These are phyloP conservation scores for Vespertilio murinus DNA, from an alignment of 2,797 vertebrate species.

Conservation along the genomic window DNA sequence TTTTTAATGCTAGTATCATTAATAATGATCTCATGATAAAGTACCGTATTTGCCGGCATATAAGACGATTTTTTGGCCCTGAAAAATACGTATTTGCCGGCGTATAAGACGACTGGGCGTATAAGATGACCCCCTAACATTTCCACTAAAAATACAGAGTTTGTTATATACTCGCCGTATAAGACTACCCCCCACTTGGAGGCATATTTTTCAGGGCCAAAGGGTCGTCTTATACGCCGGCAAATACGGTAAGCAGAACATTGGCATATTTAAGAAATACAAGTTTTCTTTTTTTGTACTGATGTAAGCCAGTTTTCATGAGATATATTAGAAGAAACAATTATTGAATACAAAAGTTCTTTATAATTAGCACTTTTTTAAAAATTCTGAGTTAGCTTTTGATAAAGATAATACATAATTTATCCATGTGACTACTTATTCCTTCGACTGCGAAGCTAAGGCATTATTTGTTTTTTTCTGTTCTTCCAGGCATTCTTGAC, in stretches of 20 bases:
- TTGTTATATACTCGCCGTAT: no score
- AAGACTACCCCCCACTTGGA: no score
- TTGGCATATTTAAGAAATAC: constrained; percentile 31
- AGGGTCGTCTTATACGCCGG: no score
- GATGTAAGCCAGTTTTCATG: constrained; percentile 37
- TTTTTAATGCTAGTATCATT: constrained; percentile 36
- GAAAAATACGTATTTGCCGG: no score
- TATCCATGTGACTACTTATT: neutral
- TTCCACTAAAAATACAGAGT: no score
- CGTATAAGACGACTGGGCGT: no score
- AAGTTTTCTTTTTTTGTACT: constrained; percentile 27
- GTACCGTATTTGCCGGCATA: no score
- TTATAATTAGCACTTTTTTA: constrained; percentile 17
- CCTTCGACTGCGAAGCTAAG: neutral
- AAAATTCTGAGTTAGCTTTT: constrained; percentile 1
- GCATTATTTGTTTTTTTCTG: constrained; percentile 62
- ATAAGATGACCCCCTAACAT: no score
- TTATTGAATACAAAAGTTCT: neutral
- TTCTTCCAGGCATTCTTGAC: constrained; percentile 90
- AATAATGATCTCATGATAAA: constrained; percentile 36
- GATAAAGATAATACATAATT: constrained; percentile 23
- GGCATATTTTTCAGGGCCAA: no score
- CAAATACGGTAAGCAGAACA: neutral
- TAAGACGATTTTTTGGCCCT: no score
- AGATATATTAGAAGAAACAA: neutral